These are phyloP conservation scores for Linepithema humile DNA, from an alignment of 1,140 invertebrate species.

Conservation along the genomic window DNA sequence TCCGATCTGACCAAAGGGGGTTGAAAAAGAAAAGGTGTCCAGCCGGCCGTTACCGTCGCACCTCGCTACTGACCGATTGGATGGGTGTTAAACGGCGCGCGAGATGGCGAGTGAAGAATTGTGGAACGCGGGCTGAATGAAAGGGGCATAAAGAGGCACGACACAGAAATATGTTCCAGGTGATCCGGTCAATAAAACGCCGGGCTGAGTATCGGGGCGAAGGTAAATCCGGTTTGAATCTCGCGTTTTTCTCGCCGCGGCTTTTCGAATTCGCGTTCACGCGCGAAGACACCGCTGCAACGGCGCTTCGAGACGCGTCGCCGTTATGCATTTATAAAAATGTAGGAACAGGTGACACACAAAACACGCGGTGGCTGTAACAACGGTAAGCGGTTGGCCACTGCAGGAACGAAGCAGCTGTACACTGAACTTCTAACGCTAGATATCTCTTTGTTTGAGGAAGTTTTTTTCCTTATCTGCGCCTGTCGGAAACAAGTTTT, in stretches of 20 bases:
- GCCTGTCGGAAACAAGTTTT: conserved; percentile 58
- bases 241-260: background rate
- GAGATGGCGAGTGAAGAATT: conserved; percentile 4
- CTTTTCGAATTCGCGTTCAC: background rate
- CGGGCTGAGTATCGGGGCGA: background rate
- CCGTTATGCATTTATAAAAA: background rate
- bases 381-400: conserved; percentile 23
- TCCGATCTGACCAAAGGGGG: conserved; percentile 59
- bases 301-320: background rate
- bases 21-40: conserved; percentile 70
- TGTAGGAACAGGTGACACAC: conserved; percentile 30
- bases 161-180: conserved; percentile 40
- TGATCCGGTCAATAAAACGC: conserved; percentile 27
- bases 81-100: conserved; percentile 44
- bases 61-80: conserved; percentile 51
- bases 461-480: conserved; percentile 63
- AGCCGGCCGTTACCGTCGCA: conserved; percentile 60
- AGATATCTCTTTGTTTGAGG: conserved; percentile 58
- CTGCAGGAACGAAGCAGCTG: conserved; percentile 55
- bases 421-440: conserved; percentile 57
- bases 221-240: conserved; percentile 8
- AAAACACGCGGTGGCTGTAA: background rate
- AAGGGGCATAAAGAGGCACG: conserved; percentile 42
- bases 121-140: background rate
- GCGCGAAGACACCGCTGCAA: background rate